phyloP scores from a whole-genome alignment of 2,888 invertebrate species.

The Hirtodrosophila confusa region DNA sequence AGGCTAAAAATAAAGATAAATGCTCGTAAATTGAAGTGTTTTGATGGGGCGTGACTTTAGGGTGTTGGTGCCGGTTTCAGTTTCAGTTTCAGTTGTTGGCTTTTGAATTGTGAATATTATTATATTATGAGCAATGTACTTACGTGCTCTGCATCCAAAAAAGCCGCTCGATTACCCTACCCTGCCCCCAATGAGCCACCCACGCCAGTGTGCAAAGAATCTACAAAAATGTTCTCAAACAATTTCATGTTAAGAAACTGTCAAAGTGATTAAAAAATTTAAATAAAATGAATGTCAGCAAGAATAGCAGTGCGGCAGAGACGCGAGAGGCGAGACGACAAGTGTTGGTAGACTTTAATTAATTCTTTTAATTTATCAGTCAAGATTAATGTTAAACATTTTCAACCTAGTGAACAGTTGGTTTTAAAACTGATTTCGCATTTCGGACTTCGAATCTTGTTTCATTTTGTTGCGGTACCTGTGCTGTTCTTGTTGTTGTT shows the following conservation, averaged over 20 bases:
- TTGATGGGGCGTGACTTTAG: conserved; percentile 71
- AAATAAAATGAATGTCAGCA: conserved; percentile 47
- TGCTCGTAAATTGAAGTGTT: conserved; percentile 59
- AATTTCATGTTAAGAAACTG: conserved; percentile 49
- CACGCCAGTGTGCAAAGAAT: conserved; percentile 33
- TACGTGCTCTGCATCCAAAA: conserved; percentile 68
- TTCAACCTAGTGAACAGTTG: conserved; percentile 61
- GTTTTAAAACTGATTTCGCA: conserved; percentile 44
- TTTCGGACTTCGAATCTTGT: conserved; percentile 41
- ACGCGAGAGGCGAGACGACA: conserved; percentile 39
- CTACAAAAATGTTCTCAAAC: conserved; percentile 33
- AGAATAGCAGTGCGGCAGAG: conserved; percentile 40
- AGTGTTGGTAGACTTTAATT: conserved; percentile 74
- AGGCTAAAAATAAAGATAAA: conserved; percentile 51
- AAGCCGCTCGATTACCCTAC: conserved; percentile 27
- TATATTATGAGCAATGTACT: conserved; percentile 54
- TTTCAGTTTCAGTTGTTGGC: conserved; percentile 19
- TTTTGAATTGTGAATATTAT: conserved; percentile 50
- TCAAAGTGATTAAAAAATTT: conserved; percentile 57
- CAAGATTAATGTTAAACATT: conserved; percentile 78
- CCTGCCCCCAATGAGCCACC: conserved; percentile 51
- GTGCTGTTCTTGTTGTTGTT: conserved; percentile 17
- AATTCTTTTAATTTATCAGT: conserved; percentile 75
- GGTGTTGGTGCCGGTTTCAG: conserved; percentile 53
- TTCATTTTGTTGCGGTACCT: conserved; percentile 27